Conservation (phyloP, 2,113 vertebrate species). For the Chloropsis hardwickii region DNA sequence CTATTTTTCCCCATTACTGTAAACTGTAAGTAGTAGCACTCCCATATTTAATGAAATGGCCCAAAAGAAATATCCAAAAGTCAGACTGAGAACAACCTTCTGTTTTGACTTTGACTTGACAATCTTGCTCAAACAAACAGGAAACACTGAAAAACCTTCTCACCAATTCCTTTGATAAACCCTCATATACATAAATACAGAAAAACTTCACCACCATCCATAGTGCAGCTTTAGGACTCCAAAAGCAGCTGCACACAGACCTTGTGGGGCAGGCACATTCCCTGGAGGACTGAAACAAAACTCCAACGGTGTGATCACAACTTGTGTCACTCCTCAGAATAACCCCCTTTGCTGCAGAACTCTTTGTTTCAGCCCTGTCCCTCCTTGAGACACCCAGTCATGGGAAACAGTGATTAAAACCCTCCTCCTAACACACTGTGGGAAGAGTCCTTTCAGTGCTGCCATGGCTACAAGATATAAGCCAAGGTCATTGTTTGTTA, state of each 20-base stretch:
- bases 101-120: background rate
- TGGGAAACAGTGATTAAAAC: background rate
- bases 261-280: background rate
- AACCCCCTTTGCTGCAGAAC: background rate
- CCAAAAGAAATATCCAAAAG: background rate
- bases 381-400: background rate
- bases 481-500: constrained; percentile 57
- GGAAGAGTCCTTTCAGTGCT: constrained; percentile 47
- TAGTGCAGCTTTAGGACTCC: background rate
- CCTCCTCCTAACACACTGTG: background rate
- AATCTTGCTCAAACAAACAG: background rate
- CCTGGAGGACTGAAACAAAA: background rate
- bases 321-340: background rate
- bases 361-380: background rate
- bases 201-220: background rate
- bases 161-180: background rate
- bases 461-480: constrained; percentile 42
- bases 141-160: background rate
- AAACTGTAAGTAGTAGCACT: background rate
- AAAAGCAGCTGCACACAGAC: background rate
- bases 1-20: background rate
- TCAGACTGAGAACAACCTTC: background rate
- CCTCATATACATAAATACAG: background rate
- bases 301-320: background rate
- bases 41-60: background rate